Evolutionary conservation across 2,888 invertebrate species (phyloP), one percentile per base, ranked within the genome.

Genomic region (Polyploca ridens): DNA sequence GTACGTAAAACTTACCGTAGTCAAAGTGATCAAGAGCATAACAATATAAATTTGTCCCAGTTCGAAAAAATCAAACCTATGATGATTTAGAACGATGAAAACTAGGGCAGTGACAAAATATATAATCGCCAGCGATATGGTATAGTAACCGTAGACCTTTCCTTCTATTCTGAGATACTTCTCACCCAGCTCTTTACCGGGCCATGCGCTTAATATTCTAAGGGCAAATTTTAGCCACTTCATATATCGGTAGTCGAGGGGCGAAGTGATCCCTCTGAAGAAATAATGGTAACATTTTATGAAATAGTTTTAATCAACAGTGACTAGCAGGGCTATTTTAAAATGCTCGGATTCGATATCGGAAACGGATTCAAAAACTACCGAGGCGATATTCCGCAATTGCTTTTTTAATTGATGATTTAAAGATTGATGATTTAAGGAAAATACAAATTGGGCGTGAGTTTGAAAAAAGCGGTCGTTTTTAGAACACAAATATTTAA

Each of bases 251-350:
- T 19, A 54, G 10, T 54, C 54, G n/a, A 54, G 54, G n/a, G 54
- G 54, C 19, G 54, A 54, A 19, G 16, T 54, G 54, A 54, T 27
- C 64, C 68, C 60, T 10, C 54, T 54, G 54, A 19, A 19, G 10
- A 54, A 54, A 54, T 16, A 49, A 16, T 27, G 27, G 27, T 27
- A 27, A 27, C 2, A 27, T 27, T 27, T 27, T 27, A 27, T 27
- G n/a, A n/a, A 27, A 27, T 2, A 27, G 27, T 27, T 27, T 27
- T 27, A 27, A 27, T 27, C 27, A 27, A 27, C 27, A 35, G n/a
- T n/a, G n/a, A n/a, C n/a, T n/a, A n/a, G n/a, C n/a, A n/a, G n/a
- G n/a, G n/a, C n/a, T n/a, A n/a, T n/a, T n/a, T n/a, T n/a, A n/a
- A n/a, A n/a, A n/a, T n/a, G n/a, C n/a, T n/a, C n/a, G n/a, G n/a